Conservation (phyloP, 2,797 vertebrate species). For the Nyctalus aviator region DNA sequence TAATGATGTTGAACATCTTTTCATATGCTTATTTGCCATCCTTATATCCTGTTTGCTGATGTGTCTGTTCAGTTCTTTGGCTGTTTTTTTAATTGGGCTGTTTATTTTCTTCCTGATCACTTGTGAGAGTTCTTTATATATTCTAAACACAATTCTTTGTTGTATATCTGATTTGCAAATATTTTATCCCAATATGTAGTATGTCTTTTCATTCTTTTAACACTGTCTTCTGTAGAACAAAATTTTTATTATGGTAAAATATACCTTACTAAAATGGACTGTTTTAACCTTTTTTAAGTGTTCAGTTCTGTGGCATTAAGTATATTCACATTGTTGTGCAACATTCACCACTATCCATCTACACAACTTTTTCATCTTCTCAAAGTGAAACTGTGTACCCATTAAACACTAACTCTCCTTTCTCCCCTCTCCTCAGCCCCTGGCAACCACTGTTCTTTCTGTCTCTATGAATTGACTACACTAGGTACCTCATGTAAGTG, state of each 20-base stretch:
- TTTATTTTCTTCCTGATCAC: conserved; percentile 71
- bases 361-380: conserved; percentile 58
- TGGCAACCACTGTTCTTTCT: conserved; percentile 48
- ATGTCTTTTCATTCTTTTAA: conserved; percentile 60
- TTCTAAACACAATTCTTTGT: conserved; percentile 4
- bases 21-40: conserved; percentile 74
- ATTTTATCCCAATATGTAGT: conserved; percentile 54
- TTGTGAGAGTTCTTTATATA: conserved; percentile 57
- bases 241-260: conserved; percentile 54
- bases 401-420: conserved; percentile 27
- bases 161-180: conserved; percentile 58
- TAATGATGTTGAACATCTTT: conserved; percentile 72
- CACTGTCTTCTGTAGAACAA: conserved; percentile 51
- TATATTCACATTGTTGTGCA: conserved; percentile 47
- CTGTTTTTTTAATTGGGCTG: conserved; percentile 65
- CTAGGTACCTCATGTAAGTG: conserved; percentile 4
- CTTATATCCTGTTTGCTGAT: conserved; percentile 62
- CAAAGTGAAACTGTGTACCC: conserved; percentile 31
- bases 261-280: conserved; percentile 47
- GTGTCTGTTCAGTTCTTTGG: conserved; percentile 67
- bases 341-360: background rate
- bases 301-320: conserved; percentile 57
- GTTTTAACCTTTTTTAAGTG: conserved; percentile 57
- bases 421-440: background rate
- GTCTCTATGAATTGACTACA: conserved; percentile 57